phyloP scores from a whole-genome alignment of 1,140 invertebrate genomes.

The Holotrichia oblita region DNA sequence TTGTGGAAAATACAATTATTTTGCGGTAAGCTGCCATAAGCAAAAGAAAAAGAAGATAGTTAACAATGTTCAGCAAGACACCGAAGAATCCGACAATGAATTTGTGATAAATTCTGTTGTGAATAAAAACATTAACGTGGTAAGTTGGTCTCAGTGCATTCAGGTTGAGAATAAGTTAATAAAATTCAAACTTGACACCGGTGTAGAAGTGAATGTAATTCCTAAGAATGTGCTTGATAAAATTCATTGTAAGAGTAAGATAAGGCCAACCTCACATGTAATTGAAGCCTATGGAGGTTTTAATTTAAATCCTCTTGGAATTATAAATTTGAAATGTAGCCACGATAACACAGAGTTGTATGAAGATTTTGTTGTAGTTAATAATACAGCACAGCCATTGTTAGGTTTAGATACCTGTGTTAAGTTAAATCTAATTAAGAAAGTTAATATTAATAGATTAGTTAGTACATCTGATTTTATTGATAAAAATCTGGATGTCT shows the following conservation, averaged over 20 bases:
- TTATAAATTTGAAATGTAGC: constrained; percentile 38
- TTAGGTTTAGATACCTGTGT: constrained; percentile 43
- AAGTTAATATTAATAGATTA: constrained; percentile 22
- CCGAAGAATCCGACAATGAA: neutral
- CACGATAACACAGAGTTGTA: constrained; percentile 4
- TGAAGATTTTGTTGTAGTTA: constrained; percentile 38
- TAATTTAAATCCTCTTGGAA: constrained; percentile 39
- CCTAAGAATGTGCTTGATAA: constrained; percentile 13
- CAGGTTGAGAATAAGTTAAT: neutral
- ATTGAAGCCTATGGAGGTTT: constrained; percentile 37
- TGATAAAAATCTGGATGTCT: constrained; percentile 29
- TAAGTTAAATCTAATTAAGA: constrained; percentile 36
- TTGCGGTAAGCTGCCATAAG: constrained; percentile 24
- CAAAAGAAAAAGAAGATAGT: constrained; percentile 15
- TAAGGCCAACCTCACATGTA: neutral
- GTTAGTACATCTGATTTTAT: constrained; percentile 29
- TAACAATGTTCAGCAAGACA: constrained; percentile 40
- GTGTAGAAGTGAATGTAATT: constrained; percentile 34
- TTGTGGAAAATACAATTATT: constrained; percentile 46
- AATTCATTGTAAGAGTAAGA: constrained; percentile 8
- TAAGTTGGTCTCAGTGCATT: constrained; percentile 20
- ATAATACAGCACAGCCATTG: constrained; percentile 33
- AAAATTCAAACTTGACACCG: constrained; percentile 34
- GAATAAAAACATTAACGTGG: constrained; percentile 25
- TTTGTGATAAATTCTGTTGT: constrained; percentile 15